Conservation (phyloP, 2,797 vertebrate genomes). For the Chlorospingus semifuscus region DNA sequence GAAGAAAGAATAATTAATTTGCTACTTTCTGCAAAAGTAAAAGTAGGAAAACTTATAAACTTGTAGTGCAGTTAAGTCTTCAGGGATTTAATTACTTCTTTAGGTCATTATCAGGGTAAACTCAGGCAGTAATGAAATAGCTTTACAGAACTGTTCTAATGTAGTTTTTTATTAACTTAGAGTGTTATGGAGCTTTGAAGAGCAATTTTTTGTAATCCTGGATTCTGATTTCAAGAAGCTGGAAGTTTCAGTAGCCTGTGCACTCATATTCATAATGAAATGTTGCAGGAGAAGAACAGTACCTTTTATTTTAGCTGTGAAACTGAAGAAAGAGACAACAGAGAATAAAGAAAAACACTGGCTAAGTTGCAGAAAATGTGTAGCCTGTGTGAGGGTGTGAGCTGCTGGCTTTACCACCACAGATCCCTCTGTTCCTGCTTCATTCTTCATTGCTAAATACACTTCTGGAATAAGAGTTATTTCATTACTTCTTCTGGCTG, state of each 20-base stretch:
- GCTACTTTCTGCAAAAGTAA: background rate
- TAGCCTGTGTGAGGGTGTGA: background rate
- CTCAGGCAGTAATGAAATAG: conserved; percentile 41
- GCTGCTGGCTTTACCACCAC: background rate
- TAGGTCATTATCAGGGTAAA: conserved; percentile 37
- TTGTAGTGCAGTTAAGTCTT: conserved; percentile 8
- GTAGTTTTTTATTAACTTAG: conserved; percentile 36
- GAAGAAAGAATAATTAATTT: background rate
- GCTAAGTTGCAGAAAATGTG: background rate
- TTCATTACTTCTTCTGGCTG: background rate
- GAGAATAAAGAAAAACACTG: background rate
- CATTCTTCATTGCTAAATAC: background rate
- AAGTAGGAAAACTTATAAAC: background rate
- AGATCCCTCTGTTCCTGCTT: background rate
- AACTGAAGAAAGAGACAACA: background rate
- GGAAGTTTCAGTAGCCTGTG: background rate
- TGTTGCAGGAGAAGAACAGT: background rate
- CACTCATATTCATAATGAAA: background rate
- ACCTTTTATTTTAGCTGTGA: background rate
- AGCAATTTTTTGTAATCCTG: background rate
- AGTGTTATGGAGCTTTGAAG: background rate
- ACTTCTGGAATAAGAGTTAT: background rate
- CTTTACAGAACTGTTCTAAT: conserved; percentile 43
- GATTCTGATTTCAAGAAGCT: background rate
- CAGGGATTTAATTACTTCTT: conserved; percentile 30